phyloP scores from a whole-genome alignment of 2,113 vertebrate genomes.

The Helogale parvula region DNA sequence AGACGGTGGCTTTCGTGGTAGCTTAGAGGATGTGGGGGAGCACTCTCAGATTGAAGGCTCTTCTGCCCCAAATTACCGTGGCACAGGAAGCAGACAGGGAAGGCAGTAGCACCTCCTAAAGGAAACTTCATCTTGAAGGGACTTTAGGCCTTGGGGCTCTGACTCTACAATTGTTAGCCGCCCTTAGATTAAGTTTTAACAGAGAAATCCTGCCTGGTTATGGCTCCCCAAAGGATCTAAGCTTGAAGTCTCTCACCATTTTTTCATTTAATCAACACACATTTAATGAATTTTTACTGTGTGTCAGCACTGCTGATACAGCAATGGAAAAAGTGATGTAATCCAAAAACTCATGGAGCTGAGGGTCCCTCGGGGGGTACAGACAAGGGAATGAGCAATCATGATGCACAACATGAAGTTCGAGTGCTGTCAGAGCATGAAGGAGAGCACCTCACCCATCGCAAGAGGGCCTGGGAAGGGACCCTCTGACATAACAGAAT shows the following conservation, averaged over 20 bases:
- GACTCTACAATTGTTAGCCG: background rate
- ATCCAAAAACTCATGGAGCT: conserved; percentile 1
- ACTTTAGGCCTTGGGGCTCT: background rate
- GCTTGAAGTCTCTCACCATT: background rate
- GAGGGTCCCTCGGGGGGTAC: background rate
- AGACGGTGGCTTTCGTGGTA: conserved; percentile 25
- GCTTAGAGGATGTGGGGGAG: background rate
- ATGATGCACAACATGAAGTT: background rate
- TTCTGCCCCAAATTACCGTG: background rate
- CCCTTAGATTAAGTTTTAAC: background rate
- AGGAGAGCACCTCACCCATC: background rate
- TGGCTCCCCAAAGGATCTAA: background rate
- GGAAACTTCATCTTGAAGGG: background rate
- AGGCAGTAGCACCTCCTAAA: background rate
- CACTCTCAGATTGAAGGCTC: background rate
- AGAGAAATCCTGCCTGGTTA: conserved; percentile 30
- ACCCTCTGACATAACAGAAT: background rate
- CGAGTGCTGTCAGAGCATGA: background rate
- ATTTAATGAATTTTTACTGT: conserved; percentile 20
- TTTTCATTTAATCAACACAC: conserved; percentile 45
- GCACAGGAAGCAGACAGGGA: background rate
- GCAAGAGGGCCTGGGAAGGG: background rate
- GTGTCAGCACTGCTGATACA: background rate
- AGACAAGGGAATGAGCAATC: conserved; percentile 10
- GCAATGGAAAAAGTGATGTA: background rate